Base-by-base conservation (phyloP, 35 echinoderm and acorn worm genomes). In the Strongylocentrotus purpuratus region DNA sequence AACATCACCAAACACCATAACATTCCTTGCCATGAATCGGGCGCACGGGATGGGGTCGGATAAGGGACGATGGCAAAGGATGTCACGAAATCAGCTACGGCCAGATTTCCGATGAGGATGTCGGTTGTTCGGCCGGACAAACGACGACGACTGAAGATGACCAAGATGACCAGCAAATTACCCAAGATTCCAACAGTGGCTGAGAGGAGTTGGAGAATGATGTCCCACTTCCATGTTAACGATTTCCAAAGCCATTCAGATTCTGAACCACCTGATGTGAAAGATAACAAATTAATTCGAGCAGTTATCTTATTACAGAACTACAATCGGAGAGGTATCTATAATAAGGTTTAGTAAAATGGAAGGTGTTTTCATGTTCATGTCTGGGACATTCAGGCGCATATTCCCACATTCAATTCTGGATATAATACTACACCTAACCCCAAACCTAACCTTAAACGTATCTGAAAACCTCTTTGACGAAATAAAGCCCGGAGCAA, bases 1-100 rank as follows among this genome's bases (percentile, higher is more conserved):
- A 17, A 48, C 12, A 96, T 46, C 5, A 96, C n/a, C 32, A 70
- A 41, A 32, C 95, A 96, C 48, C 41, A 85, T 20, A 96, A 32
- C 47, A 87, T 48, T 15, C 95, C 95, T n/a, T 20, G 41, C 25
- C 41, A 48, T 14, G 32, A 65, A 31, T 61, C 17, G 33, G 95
- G 95, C 22, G 78, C 71, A 22, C 90, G 32, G 58, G n/a, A 46
- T 10, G 91, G 33, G 4, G 31, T 93, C 31, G 88, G 95, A 70
- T 31, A 46, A 46, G 95, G 95, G 12, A 96, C 20, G 50, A 94
- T 85, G 86, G n/a, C 32, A 25, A 96, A 15, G 2, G 95, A 96
- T 22, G 95, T 96, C 12, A 92, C 22, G 33, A 96, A 47, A 48
- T 96, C 95, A 85, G 95, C 95, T 9, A 94, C 33, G 46, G 95